Conservation (phyloP, 1,140 invertebrate species). For the Euwallacea similis region DNA sequence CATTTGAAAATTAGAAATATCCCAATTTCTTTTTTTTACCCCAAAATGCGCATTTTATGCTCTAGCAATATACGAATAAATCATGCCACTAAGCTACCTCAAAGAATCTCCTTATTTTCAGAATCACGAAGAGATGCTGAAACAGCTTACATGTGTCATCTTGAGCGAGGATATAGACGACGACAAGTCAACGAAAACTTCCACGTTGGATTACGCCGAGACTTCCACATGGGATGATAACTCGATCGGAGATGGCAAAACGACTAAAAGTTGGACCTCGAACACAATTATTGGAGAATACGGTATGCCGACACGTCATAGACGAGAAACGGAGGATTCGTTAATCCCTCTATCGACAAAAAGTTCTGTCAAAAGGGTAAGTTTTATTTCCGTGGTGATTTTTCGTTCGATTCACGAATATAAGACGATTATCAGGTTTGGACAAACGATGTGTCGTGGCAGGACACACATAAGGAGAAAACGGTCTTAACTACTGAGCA, state of each 20-base stretch:
- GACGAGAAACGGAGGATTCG: slow-evolving; percentile 53
- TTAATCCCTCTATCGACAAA: slow-evolving; percentile 42
- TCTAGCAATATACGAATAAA: too few relatives aligned
- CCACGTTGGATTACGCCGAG: slow-evolving; percentile 27
- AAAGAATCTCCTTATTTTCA: slow-evolving; percentile 36
- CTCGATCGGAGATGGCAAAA: slow-evolving; percentile 35
- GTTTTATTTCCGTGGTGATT: neutral
- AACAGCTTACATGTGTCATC: slow-evolving; percentile 53
- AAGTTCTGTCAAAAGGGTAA: slow-evolving; percentile 37
- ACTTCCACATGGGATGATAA: slow-evolving; percentile 30
- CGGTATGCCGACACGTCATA: slow-evolving; percentile 52
- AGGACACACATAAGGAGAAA: slow-evolving; percentile 14
- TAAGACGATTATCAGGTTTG: neutral
- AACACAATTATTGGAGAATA: slow-evolving; percentile 50
- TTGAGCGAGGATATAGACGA: slow-evolving; percentile 49
- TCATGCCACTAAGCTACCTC: too few relatives aligned
- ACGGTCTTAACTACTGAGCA: slow-evolving; percentile 24
- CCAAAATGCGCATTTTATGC: too few relatives aligned
- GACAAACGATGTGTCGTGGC: slow-evolving; percentile 16
- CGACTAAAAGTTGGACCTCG: slow-evolving; percentile 50
- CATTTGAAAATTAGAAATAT: too few relatives aligned
- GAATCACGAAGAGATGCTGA: slow-evolving; percentile 56
- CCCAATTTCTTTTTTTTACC: too few relatives aligned
- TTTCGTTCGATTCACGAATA: neutral
- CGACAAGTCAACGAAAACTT: slow-evolving; percentile 45